phyloP scores from a whole-genome alignment of 2,113 vertebrate genomes.

The Cololabis saira region DNA sequence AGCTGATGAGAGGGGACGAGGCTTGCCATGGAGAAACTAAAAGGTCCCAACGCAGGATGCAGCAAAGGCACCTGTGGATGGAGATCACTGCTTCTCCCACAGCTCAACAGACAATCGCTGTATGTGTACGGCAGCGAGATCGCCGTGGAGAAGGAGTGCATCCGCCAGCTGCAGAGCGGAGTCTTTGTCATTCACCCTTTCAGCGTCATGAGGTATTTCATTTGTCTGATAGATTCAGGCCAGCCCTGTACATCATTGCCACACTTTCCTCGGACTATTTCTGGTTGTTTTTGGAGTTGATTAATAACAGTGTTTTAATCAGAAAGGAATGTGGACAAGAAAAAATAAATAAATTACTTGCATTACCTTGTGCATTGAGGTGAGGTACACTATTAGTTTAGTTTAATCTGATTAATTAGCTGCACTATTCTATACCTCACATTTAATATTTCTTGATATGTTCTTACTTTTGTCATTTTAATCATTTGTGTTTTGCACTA shows the following conservation, averaged over 20 bases:
- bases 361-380: too few species aligned
- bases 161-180: conserved; percentile 74
- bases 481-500: too few species aligned
- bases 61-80: conserved; percentile 71
- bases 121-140: conserved; percentile 83
- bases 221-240: conserved; percentile 40
- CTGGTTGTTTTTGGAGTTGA: not conserved
- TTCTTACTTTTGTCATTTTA: too few species aligned
- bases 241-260: conserved; percentile 11
- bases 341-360: too few species aligned
- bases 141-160: conserved; percentile 81
- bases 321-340: too few species aligned
- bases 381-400: too few species aligned
- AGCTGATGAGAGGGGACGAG: conserved; percentile 43
- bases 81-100: conserved; percentile 78
- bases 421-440: too few species aligned
- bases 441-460: too few species aligned
- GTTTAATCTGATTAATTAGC: too few species aligned
- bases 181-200: conserved; percentile 83
- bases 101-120: conserved; percentile 81
- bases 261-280: not conserved
- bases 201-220: conserved; percentile 80
- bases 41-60: conserved; percentile 51
- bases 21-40: conserved; percentile 70
- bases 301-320: not conserved